A percentile compares a stretch with the other conserved stretches of the same genome.
phyloP scores from a whole-genome alignment of 2,888 invertebrate genomes.

The Argyresthia albistria region DNA sequence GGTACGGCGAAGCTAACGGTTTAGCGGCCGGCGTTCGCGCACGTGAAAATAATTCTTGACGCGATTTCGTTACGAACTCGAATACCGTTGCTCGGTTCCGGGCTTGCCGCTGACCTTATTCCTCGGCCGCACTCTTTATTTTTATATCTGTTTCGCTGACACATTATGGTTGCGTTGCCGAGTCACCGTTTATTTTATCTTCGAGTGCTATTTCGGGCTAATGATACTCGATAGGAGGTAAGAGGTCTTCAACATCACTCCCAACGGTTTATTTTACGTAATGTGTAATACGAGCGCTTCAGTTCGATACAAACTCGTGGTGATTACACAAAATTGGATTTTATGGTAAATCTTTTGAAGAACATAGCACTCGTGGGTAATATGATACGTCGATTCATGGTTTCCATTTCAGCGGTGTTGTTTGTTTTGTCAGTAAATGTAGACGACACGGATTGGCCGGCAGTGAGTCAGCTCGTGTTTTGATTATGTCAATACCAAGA shows the following conservation, averaged over 20 bases:
- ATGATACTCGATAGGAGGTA: conserved; percentile 9
- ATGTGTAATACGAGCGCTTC: not conserved
- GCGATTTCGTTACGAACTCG: conserved; percentile 59
- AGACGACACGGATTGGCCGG: not conserved
- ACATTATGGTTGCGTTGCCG: conserved; percentile 24
- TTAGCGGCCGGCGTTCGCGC: conserved; percentile 29
- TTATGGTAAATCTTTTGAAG: no score
- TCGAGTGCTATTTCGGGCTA: conserved; percentile 23
- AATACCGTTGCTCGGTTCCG: conserved; percentile 68
- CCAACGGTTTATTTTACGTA: not conserved
- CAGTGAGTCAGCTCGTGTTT: conserved; percentile 34
- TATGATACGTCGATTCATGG: no score
- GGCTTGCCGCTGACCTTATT: conserved; percentile 66
- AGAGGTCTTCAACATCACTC: conserved; percentile 3
- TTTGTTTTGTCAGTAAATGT: not conserved
- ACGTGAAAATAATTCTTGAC: conserved; percentile 71
- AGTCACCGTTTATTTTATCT: conserved; percentile 18
- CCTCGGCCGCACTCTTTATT: conserved; percentile 56
- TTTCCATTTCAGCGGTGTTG: not conserved
- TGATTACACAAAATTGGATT: no score
- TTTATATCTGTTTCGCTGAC: conserved; percentile 56
- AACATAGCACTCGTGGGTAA: no score
- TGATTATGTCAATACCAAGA: conserved; percentile 32
- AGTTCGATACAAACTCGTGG: no score
- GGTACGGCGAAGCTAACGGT: conserved; percentile 39